Base-by-base conservation (phyloP, 92 coral and sea anemone species). In the Phenganax subtilis region DNA sequence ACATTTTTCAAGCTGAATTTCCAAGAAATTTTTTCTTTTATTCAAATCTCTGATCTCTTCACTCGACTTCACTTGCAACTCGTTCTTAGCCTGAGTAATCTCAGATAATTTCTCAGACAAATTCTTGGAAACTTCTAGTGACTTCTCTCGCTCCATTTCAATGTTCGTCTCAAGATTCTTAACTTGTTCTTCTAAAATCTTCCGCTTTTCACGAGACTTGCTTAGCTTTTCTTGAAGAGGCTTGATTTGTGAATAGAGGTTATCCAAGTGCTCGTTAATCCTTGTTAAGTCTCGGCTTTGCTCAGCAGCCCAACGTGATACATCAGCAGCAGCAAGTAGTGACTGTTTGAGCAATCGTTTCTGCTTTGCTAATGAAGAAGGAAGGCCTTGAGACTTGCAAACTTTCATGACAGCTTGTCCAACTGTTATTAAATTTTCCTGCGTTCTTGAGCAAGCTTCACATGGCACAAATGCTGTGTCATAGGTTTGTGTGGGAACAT, bases 391-490 rank as follows among this genome's bases (percentile, higher is more conserved):
- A 6, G 97, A 88, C 71, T 94, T 92, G 69, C 98, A 94, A 12
- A 94, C 91, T 77, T 90, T 94, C 86, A 94, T 94, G 12, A 94
- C 98, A 88, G 85, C 87, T 72, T 82, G 87, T 44, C 98, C 98
- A 84, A 94, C 98, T 60, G 92, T 97, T 66, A 94, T 77, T 9
- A 94, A 81, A 72, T 94, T 92, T 82, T 88, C 87, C 31, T 94
- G 98, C 28, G 98, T 94, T 77, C 94, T 90, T 47, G 97, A 90
- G 81, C 98, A 94, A 56, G 98, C 97, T 37, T 94, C 98, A 25
- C 98, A 94, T 2, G 98, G 98, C 14, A 94, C 88, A 72, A 94
- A 94, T 12, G 98, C 98, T 8, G 98, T 94, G 73, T 94, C 98
- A 60, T 94, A 94, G 2, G 98, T 94, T 80, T 94, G 98, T 61